Percentiles rank a stretch among this genome's conserved stretches.
phyloP scores from a whole-genome alignment of 2,113 vertebrate species.

The Cololabis saira region DNA sequence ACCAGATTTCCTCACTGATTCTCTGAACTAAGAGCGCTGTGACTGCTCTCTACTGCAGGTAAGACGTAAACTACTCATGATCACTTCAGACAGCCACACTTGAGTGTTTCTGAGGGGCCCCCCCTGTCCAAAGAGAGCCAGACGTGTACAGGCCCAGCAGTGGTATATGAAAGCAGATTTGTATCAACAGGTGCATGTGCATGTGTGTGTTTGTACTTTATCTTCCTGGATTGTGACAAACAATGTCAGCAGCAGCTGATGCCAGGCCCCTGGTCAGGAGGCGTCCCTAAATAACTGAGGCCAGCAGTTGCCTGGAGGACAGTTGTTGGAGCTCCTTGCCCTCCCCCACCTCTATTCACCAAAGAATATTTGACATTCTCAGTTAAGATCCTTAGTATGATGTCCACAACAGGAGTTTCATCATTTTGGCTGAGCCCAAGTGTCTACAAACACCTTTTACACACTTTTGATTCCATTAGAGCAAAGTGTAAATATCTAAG shows the following conservation, averaged over 20 bases:
- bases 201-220: constrained; percentile 48
- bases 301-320: constrained; percentile 72
- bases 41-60: too few species aligned
- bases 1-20: too few species aligned
- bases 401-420: not conserved
- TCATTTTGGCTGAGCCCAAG: constrained; percentile 7
- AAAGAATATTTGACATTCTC: constrained; percentile 40
- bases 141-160: constrained; percentile 54
- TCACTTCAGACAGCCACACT: too few species aligned
- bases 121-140: constrained; percentile 75
- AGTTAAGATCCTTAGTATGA: constrained; percentile 12
- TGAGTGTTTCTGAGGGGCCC: constrained; percentile 38
- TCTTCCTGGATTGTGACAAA: constrained; percentile 61
- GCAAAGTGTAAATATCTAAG: not conserved
- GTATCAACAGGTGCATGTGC: constrained; percentile 76
- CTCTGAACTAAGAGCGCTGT: too few species aligned
- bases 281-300: constrained; percentile 78
- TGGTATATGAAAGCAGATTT: constrained; percentile 80
- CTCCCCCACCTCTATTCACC: constrained; percentile 14
- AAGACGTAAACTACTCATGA: too few species aligned
- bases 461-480: constrained; percentile 19
- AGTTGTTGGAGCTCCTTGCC: constrained; percentile 58
- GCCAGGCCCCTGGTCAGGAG: constrained; percentile 63
- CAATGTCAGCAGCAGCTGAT: constrained; percentile 74
- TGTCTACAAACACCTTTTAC: constrained; percentile 20